A percentile compares a stretch with the other conserved stretches of the same genome.
These are phyloP conservation scores for Willowsia nigromaculata DNA, from an alignment of 2,888 invertebrate species.

Conservation along the genomic window DNA sequence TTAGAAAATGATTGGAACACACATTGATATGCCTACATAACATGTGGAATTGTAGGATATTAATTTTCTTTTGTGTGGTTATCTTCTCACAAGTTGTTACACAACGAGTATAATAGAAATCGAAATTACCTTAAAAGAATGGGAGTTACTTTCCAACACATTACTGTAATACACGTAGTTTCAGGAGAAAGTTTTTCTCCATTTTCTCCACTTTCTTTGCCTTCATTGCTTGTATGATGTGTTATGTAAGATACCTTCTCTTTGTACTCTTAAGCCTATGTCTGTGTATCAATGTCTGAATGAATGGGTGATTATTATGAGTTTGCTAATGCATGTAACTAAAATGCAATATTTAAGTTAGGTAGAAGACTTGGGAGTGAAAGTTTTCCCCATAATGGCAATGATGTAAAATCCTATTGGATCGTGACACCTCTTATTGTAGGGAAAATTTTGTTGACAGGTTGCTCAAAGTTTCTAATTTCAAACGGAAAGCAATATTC, in stretches of 20 bases:
- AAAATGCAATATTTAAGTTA: neutral
- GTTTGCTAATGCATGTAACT: neutral
- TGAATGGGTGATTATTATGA: too few relatives aligned
- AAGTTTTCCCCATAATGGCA: neutral
- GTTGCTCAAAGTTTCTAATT: constrained; percentile 34
- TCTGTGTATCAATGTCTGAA: neutral
- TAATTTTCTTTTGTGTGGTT: neutral
- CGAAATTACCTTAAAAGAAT: neutral
- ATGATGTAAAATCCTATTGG: neutral
- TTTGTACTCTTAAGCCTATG: too few relatives aligned
- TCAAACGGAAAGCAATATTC: constrained; percentile 24
- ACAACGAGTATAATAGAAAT: neutral
- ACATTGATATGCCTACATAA: neutral
- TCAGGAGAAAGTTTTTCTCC: too few relatives aligned
- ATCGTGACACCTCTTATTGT: constrained; percentile 9
- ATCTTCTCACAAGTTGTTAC: neutral
- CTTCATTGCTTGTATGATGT: too few relatives aligned
- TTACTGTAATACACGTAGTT: too few relatives aligned
- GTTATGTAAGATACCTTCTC: too few relatives aligned
- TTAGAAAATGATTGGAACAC: neutral
- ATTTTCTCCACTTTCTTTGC: too few relatives aligned
- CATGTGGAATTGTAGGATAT: neutral
- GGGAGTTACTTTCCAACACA: too few relatives aligned
- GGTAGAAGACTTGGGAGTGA: neutral
- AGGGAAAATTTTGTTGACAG: constrained; percentile 16